These are phyloP conservation scores for Apodemus sylvaticus DNA, from an alignment of 2,113 vertebrate species.

Conservation along the genomic window DNA sequence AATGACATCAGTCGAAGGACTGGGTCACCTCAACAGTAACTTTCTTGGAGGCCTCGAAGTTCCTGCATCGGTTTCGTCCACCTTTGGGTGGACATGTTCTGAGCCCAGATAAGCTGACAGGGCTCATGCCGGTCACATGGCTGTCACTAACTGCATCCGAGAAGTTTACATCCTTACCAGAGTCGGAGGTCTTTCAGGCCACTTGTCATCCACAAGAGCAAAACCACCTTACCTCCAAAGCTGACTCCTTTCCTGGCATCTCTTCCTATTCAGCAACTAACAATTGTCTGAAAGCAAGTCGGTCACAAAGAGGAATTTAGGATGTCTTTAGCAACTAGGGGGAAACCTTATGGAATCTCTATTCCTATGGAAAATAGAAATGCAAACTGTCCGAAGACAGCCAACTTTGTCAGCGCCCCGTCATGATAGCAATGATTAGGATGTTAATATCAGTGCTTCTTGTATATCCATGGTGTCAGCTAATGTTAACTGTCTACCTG, in stretches of 20 bases:
- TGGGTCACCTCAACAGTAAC: constrained; percentile 86
- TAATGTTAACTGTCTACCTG: too few relatives aligned
- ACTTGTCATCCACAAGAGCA: constrained; percentile 84
- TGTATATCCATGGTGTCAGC: neutral
- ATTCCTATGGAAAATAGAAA: constrained; percentile 64
- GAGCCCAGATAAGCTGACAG: constrained; percentile 77
- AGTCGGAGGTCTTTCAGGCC: constrained; percentile 86
- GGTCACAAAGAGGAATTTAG: constrained; percentile 78
- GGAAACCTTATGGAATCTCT: constrained; percentile 63
- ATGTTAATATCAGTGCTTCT: constrained; percentile 10
- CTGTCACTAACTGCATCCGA: constrained; percentile 85
- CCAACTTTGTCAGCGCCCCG: constrained; percentile 42
- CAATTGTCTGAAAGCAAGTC: constrained; percentile 82
- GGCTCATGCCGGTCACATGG: constrained; percentile 79
- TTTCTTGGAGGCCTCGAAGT: constrained; percentile 85
- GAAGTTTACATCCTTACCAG: constrained; percentile 88
- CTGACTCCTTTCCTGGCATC: constrained; percentile 85
- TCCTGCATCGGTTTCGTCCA: constrained; percentile 84
- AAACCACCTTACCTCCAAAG: constrained; percentile 83
- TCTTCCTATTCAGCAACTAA: constrained; percentile 85
- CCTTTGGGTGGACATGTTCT: constrained; percentile 83
- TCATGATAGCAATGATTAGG: constrained; percentile 39
- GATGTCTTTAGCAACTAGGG: constrained; percentile 77
- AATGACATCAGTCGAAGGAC: constrained; percentile 86
- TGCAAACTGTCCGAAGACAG: constrained; percentile 62